Evolutionary conservation across 2,797 vertebrate genomes (phyloP), one percentile per base, ranked within the genome.

Genomic region (Lophotriccus pileatus): DNA sequence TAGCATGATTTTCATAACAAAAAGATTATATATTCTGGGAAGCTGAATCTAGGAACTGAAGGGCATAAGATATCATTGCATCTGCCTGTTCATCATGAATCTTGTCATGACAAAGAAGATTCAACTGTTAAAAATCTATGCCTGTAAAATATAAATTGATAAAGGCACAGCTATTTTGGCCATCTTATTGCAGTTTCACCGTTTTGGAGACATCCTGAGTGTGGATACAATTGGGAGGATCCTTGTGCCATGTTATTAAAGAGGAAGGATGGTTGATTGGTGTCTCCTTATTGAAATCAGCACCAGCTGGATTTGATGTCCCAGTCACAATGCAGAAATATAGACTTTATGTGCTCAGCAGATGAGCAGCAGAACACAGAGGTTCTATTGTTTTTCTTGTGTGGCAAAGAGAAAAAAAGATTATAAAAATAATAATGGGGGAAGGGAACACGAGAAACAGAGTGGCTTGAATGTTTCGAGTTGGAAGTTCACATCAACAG

Each of bases 301-400:
- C 55, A 78, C 55, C 87, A 95, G 78, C 78, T 96, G 85, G 66
- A 69, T 87, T 94, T 79, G 37, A 74, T 89, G 80, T 94, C 64
- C 77, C 52, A 56, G 36, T 79, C 22, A 9, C 56, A 90, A 46
- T 43, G 25, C 60, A 66, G 64, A 69, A 67, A 39, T 39, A 39
- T 14, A 90, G 52, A 37, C 32, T 64, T 6, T 24, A 46, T 87
- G 62, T 75, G 82, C 79, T 95, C 79, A 84, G 87, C 75, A 92
- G 76, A 49, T 43, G 66, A 94, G 64, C 7, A 73, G 76, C 70
- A 92, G 69, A 92, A 77, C 36, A 89, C 23, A 78, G 39, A 70
- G 20, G 32, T 87, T 92, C 72, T 91, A 43, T 67, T 84, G 47
- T 93, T 95, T 83, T 82, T 64, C 44, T 80, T 62, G 16, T 4